Evolutionary conservation across 2,113 vertebrate genomes (phyloP).

Genomic region (Felis catus): F.catus_Fca126_mat1.0 CM031412.1:145759501-145760000

Average conservation of each 20-base stretch:
- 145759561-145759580: neutral
- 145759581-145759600: constrained; percentile 12
- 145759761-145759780: neutral
- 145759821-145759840: neutral
- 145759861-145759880: neutral
- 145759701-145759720: neutral
- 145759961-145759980: neutral
- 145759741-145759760: neutral
- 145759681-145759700: neutral
- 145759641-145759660: neutral
- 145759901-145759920: neutral
- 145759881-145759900: neutral
- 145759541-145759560: neutral
- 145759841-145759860: accelerated
- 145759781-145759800: neutral
- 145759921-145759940: neutral
- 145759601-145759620: neutral
- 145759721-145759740: neutral
- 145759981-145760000: neutral
- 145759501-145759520: neutral
- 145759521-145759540: neutral
- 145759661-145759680: neutral
- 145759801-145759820: neutral
- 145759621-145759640: neutral
- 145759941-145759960: neutral